Evolutionary conservation across 2,113 vertebrate species (phyloP).

Genomic region (Laticauda colubrina): DNA sequence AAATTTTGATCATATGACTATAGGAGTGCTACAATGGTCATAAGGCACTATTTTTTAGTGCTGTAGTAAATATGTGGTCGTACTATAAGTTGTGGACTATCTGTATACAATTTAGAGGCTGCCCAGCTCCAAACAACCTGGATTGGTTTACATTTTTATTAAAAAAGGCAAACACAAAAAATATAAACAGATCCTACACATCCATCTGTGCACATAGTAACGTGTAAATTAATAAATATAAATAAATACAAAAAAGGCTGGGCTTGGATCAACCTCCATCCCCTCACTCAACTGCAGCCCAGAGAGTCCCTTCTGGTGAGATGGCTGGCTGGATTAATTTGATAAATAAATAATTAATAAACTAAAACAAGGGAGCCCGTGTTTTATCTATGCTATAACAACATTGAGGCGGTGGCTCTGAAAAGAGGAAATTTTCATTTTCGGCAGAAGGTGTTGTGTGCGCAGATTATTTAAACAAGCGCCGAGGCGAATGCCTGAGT

Average conservation of each 20-base stretch:
- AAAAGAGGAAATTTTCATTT: slow-evolving; percentile 66
- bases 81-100: background rate
- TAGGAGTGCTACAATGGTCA: background rate
- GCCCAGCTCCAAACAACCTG: background rate
- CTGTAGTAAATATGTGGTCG: background rate
- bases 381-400: slow-evolving; percentile 65
- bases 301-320: background rate
- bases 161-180: background rate
- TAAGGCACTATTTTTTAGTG: background rate
- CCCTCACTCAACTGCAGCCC: background rate
- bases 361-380: slow-evolving; percentile 44
- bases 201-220: background rate
- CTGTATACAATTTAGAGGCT: background rate
- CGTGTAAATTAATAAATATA: background rate
- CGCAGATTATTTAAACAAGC: slow-evolving; percentile 78
- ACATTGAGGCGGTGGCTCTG: slow-evolving; percentile 58
- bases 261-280: slow-evolving; percentile 56
- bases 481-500: slow-evolving; percentile 74
- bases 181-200: background rate
- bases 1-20: background rate
- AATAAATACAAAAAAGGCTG: background rate
- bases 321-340: background rate
- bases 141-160: background rate
- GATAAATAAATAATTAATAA: background rate
- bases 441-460: slow-evolving; percentile 69